Percentiles rank a stretch among this genome's conserved stretches.
Conservation (phyloP, 2,113 vertebrate species). For the Solenodon paradoxus region DNA sequence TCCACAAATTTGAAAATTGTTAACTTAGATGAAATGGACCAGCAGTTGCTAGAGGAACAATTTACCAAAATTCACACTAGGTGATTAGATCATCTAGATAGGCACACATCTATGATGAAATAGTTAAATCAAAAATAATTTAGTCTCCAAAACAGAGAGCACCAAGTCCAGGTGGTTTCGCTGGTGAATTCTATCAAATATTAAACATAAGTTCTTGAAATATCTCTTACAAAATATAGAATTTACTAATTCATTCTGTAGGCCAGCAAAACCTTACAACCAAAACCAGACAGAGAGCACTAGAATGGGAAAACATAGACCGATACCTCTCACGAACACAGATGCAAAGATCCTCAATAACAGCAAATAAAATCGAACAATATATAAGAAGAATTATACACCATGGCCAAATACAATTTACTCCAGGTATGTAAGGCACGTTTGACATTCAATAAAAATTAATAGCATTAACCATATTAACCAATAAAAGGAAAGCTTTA, state of each 20-base stretch:
- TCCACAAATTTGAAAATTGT: not conserved
- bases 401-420: not conserved
- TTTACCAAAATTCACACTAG: not conserved
- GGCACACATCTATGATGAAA: not conserved
- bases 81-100: not conserved
- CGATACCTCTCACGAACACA: not conserved
- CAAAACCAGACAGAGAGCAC: not conserved
- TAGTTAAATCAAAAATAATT: not conserved
- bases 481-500: not conserved
- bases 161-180: not conserved
- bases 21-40: not conserved
- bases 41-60: not conserved
- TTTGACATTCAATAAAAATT: not conserved
- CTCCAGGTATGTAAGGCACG: not conserved
- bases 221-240: not conserved
- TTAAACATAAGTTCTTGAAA: not conserved
- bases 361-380: not conserved
- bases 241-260: not conserved
- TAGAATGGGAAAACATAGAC: not conserved
- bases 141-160: not conserved
- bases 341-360: not conserved
- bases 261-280: not conserved
- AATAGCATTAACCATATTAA: not conserved
- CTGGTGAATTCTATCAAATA: not conserved
- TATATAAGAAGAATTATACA: not conserved